Evolutionary conservation across 2,888 invertebrate species (phyloP).

Genomic region (Apamea anceps): DNA sequence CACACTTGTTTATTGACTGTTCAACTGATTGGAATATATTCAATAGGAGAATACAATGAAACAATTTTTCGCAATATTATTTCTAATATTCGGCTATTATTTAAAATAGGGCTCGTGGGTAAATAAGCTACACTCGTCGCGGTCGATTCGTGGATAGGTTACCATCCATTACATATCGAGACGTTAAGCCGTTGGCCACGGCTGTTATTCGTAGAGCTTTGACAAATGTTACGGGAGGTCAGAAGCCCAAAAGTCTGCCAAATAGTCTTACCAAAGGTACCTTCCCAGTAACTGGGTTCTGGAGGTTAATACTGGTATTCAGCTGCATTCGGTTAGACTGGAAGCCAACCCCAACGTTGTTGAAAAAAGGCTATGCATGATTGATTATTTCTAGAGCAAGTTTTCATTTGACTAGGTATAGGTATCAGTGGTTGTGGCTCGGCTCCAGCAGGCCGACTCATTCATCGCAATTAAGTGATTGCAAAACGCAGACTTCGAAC

Average conservation of each 20-base stretch:
- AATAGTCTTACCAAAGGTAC: neutral
- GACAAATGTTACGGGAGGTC: neutral
- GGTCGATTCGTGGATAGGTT: neutral
- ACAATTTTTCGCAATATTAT: neutral
- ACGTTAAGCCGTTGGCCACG: neutral
- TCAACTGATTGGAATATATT: neutral
- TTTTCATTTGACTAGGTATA: neutral
- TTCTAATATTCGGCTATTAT: neutral
- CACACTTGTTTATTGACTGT: neutral
- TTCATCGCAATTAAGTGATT: slow-evolving; percentile 8
- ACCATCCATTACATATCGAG: neutral
- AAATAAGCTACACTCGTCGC: neutral
- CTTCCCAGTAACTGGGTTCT: neutral
- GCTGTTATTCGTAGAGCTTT: neutral
- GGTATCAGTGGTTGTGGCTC: neutral
- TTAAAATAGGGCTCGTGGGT: neutral
- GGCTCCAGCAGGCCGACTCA: neutral
- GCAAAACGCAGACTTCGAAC: neutral
- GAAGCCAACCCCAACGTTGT: neutral
- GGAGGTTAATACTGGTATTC: neutral
- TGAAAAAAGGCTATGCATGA: neutral
- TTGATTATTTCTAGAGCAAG: neutral
- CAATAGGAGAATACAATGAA: neutral
- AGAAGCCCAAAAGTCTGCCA: neutral
- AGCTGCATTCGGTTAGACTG: neutral